A percentile compares a stretch with the other conserved stretches of the same genome.
Evolutionary conservation across 2,888 invertebrate genomes (phyloP).

Genomic region (Leucophenga maculata): DNA sequence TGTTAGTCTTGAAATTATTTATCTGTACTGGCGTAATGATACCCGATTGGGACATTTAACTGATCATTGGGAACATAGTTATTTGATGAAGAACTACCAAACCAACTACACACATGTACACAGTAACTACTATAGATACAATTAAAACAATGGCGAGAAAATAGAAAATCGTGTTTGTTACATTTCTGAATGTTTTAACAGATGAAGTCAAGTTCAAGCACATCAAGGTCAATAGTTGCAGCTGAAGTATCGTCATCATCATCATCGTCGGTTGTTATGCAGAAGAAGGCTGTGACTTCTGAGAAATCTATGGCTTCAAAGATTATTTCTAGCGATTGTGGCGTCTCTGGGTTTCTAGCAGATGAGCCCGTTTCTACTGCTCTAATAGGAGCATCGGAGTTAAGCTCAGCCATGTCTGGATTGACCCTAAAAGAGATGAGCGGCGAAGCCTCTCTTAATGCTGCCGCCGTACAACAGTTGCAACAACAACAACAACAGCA

Average conservation of each 20-base stretch:
- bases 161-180: no score
- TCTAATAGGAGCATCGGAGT: background rate
- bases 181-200: conserved; percentile 28
- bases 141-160: background rate
- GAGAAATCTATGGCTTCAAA: conserved; percentile 8
- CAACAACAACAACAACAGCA: background rate
- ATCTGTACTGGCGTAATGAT: no score
- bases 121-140: background rate
- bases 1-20: no score
- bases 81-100: background rate
- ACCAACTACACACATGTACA: background rate
- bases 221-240: conserved; percentile 37
- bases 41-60: no score
- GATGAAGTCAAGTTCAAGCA: conserved; percentile 35
- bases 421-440: background rate
- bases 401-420: background rate
- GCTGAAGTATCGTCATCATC: conserved; percentile 39
- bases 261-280: conserved; percentile 41
- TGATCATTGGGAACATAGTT: no score
- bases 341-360: background rate
- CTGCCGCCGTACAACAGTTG: background rate
- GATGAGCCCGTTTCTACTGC: background rate
- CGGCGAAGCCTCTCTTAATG: background rate
- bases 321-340: background rate
- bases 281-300: conserved; percentile 31